Evolutionary conservation across 2,888 invertebrate genomes (phyloP).

Genomic region (Andrena minutula): DNA sequence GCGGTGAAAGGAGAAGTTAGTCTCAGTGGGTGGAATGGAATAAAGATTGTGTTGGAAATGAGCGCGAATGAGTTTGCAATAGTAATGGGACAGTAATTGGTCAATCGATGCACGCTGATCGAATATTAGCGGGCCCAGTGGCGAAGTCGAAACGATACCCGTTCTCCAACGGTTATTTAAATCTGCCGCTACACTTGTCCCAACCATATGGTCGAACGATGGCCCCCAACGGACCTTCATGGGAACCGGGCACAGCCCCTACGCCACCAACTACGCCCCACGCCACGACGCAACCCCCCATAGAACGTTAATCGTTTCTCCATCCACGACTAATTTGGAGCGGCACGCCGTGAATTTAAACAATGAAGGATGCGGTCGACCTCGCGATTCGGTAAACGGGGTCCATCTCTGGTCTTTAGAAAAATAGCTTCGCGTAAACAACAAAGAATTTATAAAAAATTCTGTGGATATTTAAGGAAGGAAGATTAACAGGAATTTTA

Average conservation of each 20-base stretch:
- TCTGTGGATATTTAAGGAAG: too few species aligned
- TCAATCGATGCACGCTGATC: conserved; percentile 21
- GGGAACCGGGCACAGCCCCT: conserved; percentile 82
- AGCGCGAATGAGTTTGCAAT: not conserved
- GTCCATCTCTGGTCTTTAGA: not conserved
- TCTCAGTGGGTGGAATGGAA: not conserved
- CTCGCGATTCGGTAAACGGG: conserved; percentile 44
- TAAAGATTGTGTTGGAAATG: not conserved
- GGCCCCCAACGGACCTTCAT: conserved; percentile 85
- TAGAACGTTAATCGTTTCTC: conserved; percentile 78
- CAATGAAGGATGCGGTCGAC: conserved; percentile 75
- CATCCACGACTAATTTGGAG: conserved; percentile 78
- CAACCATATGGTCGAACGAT: conserved; percentile 80
- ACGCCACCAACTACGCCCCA: conserved; percentile 72
- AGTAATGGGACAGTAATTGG: conserved; percentile 21
- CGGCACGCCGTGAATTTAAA: conserved; percentile 77
- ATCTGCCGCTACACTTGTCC: conserved; percentile 84
- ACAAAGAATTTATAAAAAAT: not conserved
- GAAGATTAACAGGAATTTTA: too few species aligned
- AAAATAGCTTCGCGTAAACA: not conserved
- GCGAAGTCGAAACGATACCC: conserved; percentile 50
- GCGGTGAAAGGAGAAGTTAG: not conserved
- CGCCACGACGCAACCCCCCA: conserved; percentile 65
- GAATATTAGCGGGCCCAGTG: conserved; percentile 45
- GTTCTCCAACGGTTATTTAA: conserved; percentile 84